Evolutionary conservation across 2,888 invertebrate species (phyloP).

Genomic region (Iphiclides podalirius): DNA sequence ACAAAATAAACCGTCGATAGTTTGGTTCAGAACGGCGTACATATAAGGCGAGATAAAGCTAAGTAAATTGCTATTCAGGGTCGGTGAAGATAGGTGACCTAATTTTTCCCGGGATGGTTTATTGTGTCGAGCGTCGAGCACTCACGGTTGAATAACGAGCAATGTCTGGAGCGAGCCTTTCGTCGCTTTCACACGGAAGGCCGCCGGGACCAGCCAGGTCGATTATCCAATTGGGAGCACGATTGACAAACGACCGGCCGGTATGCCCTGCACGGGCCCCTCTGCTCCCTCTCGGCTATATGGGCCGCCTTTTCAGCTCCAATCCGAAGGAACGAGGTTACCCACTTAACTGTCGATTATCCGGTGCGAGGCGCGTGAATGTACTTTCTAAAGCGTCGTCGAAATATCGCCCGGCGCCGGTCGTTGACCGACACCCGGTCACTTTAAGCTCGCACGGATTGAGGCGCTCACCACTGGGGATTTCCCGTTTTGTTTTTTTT

Average conservation of each 20-base stretch:
- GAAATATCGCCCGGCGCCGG: conserved; percentile 1
- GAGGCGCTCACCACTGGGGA: neutral
- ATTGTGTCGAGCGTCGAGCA: too few relatives aligned
- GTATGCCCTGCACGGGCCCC: too few relatives aligned
- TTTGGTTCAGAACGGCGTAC: too few relatives aligned
- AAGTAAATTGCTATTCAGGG: too few relatives aligned
- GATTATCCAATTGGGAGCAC: conserved; percentile 43
- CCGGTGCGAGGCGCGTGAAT: too few relatives aligned
- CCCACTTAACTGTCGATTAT: conserved; percentile 24
- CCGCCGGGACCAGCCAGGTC: conserved; percentile 25
- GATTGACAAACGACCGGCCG: conserved; percentile 43
- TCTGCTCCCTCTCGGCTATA: too few relatives aligned
- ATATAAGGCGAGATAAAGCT: too few relatives aligned
- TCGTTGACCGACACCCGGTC: conserved; percentile 4
- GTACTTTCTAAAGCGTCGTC: conserved; percentile 20
- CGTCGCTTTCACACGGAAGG: conserved; percentile 52
- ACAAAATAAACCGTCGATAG: too few relatives aligned
- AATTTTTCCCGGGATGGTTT: too few relatives aligned
- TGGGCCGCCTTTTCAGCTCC: neutral
- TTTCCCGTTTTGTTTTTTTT: neutral
- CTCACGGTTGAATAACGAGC: too few relatives aligned
- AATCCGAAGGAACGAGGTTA: conserved; percentile 18
- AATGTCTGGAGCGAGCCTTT: conserved; percentile 25
- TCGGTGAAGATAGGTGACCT: too few relatives aligned
- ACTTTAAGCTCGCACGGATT: neutral